Conservation (phyloP, 2,888 invertebrate species). For the Conops quadrifasciatus region DNA sequence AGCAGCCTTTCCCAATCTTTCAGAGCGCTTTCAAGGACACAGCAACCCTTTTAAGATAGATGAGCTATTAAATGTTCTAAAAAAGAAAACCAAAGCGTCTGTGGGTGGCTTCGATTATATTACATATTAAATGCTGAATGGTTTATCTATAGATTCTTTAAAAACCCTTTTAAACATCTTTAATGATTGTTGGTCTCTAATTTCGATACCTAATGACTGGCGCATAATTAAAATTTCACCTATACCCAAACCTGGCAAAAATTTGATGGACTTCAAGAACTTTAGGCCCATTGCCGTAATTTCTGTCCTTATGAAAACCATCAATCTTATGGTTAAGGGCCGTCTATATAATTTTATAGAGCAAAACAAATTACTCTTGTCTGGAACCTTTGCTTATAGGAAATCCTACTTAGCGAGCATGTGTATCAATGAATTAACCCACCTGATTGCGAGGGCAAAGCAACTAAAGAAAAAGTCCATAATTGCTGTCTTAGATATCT, state of each 20-base stretch:
- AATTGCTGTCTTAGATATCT: background rate
- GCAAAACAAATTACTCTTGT: background rate
- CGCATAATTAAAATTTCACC: background rate
- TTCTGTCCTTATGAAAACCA: background rate
- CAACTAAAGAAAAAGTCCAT: background rate
- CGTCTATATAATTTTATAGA: background rate
- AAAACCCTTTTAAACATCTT: background rate
- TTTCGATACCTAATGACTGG: background rate
- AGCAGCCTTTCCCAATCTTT: background rate
- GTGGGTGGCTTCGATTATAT: background rate
- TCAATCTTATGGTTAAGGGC: background rate
- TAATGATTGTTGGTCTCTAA: background rate
- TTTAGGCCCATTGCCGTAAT: background rate
- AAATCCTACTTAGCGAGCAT: background rate
- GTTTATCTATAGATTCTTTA: background rate
- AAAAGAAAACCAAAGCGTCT: background rate
- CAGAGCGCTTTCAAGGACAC: background rate
- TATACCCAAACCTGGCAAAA: background rate
- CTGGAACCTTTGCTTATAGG: constrained; percentile 13
- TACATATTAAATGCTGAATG: background rate
- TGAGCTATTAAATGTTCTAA: background rate
- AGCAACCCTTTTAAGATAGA: background rate
- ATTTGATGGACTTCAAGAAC: background rate
- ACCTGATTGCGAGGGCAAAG: background rate
- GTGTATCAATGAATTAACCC: constrained; percentile 8